phyloP scores from a whole-genome alignment of 2,797 vertebrate species.

The Oreochromis grahami region DNA sequence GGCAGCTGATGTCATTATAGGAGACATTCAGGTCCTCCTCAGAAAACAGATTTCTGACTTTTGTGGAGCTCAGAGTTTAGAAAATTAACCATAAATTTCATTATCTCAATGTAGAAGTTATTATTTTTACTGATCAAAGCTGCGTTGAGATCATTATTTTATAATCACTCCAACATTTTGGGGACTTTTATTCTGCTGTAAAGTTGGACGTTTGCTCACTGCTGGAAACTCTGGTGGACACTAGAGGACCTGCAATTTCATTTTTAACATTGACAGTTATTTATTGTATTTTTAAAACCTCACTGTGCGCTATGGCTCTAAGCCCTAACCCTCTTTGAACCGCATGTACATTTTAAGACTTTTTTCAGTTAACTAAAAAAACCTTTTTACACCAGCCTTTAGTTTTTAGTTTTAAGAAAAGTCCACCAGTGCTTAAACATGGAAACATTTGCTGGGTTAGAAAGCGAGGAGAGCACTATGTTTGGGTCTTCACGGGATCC shows the following conservation, averaged over 20 bases:
- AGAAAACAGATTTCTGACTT: neutral
- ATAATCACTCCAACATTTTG: neutral
- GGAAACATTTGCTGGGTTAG: neutral
- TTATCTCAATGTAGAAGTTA: neutral
- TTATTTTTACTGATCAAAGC: neutral
- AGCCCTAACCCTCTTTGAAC: neutral
- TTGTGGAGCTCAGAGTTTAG: neutral
- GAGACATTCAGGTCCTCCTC: neutral
- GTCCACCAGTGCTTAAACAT: neutral
- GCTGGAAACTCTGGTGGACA: neutral
- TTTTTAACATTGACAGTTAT: neutral
- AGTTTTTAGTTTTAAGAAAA: neutral
- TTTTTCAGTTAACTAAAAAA: neutral
- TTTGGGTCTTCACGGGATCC: neutral
- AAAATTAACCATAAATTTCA: neutral
- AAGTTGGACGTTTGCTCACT: neutral
- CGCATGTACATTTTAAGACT: neutral
- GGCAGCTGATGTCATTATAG: neutral
- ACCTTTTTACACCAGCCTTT: neutral
- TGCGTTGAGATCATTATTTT: neutral
- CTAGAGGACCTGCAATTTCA: neutral
- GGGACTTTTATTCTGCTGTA: neutral
- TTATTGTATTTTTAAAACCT: neutral
- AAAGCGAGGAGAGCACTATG: neutral
- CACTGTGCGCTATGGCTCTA: neutral